Evolutionary conservation across 2,113 vertebrate species (phyloP).

Genomic region (rabbit (Oryctolagus cuniculus)): mOryCun1.1 NC_091434.1:148262501-148263000

Average conservation of each 20-base stretch:
- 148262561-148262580: neutral
- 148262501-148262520: neutral
- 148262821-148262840: neutral
- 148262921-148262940: slow-evolving; percentile 53
- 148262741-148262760: slow-evolving; percentile 36
- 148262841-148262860: neutral
- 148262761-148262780: slow-evolving; percentile 40
- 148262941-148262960: slow-evolving; percentile 1
- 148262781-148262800: neutral
- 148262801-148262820: slow-evolving; percentile 2
- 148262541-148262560: neutral
- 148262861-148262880: neutral
- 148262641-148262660: neutral
- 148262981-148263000: slow-evolving; percentile 53
- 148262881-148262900: neutral
- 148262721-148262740: neutral
- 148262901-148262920: neutral
- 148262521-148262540: slow-evolving; percentile 14
- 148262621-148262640: neutral
- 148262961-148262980: slow-evolving; percentile 57
- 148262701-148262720: neutral
- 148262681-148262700: neutral
- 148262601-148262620: neutral
- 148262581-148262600: slow-evolving; percentile 38
- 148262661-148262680: slow-evolving; percentile 6